Conservation (phyloP, 1,140 invertebrate species). For the Popillia japonica region DNA sequence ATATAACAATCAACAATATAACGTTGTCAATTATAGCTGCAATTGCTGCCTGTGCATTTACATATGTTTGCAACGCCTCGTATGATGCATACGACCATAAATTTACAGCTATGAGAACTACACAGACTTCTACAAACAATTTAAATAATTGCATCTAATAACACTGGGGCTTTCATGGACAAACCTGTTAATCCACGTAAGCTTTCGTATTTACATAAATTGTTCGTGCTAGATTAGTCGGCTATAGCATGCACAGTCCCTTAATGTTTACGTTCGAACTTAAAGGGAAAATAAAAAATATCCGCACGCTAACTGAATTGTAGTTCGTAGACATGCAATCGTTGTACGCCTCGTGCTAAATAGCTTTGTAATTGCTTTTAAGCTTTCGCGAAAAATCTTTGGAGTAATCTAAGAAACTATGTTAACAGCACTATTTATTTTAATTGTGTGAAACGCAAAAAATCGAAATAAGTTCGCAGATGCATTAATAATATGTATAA, state of each 20-base stretch:
- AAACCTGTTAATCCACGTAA: constrained; percentile 3
- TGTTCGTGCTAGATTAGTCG: background rate
- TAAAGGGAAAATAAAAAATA: background rate
- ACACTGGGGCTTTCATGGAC: background rate
- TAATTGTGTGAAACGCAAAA: no score
- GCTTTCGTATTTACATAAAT: background rate
- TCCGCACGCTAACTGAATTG: background rate
- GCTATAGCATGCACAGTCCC: background rate
- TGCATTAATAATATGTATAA: no score
- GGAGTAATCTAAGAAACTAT: background rate
- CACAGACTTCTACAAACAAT: background rate
- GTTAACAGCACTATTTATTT: background rate
- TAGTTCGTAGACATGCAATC: background rate
- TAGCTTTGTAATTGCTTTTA: background rate
- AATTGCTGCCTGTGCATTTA: no score
- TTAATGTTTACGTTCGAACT: background rate
- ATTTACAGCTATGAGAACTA: background rate
- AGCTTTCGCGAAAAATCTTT: background rate
- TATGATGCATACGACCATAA: no score
- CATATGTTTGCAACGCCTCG: no score
- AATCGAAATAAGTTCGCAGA: no score
- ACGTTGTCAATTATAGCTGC: no score
- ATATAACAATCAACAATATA: no score
- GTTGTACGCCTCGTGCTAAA: background rate
- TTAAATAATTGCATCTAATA: background rate